Evolutionary conservation across 1,140 invertebrate genomes (phyloP), one percentile per base, ranked within the genome.

Genomic region (Pachyrhynchus sulphureomaculatus): DNA sequence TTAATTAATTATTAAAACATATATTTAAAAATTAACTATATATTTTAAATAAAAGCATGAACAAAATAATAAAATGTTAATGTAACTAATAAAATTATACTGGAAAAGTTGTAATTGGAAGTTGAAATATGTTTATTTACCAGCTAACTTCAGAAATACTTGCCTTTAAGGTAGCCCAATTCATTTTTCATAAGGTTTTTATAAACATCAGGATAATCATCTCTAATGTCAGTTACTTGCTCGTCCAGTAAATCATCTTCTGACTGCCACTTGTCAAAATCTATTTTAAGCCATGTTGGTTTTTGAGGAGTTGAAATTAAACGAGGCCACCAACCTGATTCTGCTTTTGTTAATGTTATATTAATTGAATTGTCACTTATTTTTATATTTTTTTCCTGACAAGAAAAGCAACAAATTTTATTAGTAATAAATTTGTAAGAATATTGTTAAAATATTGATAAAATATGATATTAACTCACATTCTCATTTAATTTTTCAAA

Each of bases 251-350:
- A 83, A 49, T 85, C 84, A 33, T 87, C 86, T 64, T 88, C 86
- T 42, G 84, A 85, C 75, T 83, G 86, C 85, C 92, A 92, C 37
- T 87, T 82, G 74, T 94, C 91, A 81, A 93, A 94, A 79, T 94
- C 91, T 68, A 93, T 87, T 81, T 95, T 96, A 1, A 97, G 77
- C 93, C 93, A 97, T 0, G 86, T 84, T 2, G 90, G 90, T 74
- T 95, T 96, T 68, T 88, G 85, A 12, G 86, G 85, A 57, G 88
- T 82, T 44, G 84, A 81, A 4, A 86, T 89, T 21, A 96, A 75
- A 54, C 93, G 78, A 1, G 91, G 89, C 94, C 93, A 96, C 84
- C 87, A 93, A 20, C 81, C 84, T 12, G 78, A 77, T 37, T 82
- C 78, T 41, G 79, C 76, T 75, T 96, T 96, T 42, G 80, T 82